Evolutionary conservation across 2,113 vertebrate genomes (phyloP), one percentile per base, ranked within the genome.

Genomic region (Catharus bicknelli): DNA sequence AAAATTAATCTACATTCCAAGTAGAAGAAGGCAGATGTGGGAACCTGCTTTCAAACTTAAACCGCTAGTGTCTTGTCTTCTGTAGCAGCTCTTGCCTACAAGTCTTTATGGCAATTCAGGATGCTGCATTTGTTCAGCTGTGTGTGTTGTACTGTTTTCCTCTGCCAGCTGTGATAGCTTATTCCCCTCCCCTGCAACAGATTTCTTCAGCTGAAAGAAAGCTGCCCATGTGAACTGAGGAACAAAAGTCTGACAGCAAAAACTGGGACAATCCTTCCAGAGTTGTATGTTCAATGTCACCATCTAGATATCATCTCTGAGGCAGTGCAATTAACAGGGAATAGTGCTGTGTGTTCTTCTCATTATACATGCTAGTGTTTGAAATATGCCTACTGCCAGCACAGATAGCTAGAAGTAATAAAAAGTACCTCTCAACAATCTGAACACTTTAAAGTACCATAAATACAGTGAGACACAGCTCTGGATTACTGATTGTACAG

Each of bases 321-420:
- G 83, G 89, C 83, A 87, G 79, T 54, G 75, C 84, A 94, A 76
- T 57, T 95, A 79, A 54, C 55, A 78, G 43, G 67, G 29, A 87
- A 89, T 83, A 85, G 26, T 18, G 82, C 67, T 89, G 77, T 67
- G 66, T 76, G 87, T 74, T 87, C 68, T 86, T 95, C 85, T 92
- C 91, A 96, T 94, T 95, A 95, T 13, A 78, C 45, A 67, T 59
- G 69, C 10, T 87, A 86, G n/a, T 34, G 90, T 95, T 45, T 80
- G 83, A 90, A 96, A 77, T 92, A 72, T 15, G 14, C 64, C 89
- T 64, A 73, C 57, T 63, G 70, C 69, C 51, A 90, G 81, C 53
- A 70, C 57, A 72, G 84, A 50, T 27, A 86, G 48, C 73, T 75
- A 66, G 51, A 36, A 94, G 48, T 45, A 88, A 59, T 18, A 61